Conservation (phyloP, 2,113 vertebrate species). For the Typhlomys cinereus region DNA sequence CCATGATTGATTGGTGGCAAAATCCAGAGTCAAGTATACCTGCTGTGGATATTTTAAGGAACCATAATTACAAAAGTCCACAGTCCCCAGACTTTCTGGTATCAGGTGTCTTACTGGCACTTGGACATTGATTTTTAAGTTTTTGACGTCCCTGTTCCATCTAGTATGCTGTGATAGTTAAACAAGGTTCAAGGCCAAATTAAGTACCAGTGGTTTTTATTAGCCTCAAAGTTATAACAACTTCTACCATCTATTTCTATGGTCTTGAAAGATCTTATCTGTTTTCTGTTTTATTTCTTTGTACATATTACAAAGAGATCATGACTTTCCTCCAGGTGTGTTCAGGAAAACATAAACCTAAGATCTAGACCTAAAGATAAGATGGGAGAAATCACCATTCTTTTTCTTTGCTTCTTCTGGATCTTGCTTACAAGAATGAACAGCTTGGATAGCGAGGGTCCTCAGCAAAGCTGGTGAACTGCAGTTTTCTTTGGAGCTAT, state of each 20-base stretch:
- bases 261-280: neutral
- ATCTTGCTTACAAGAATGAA: neutral
- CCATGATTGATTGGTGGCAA: neutral
- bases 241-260: neutral
- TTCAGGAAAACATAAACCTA: neutral
- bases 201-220: neutral
- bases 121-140: neutral
- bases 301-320: neutral
- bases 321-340: neutral
- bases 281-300: neutral
- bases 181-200: neutral
- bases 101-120: neutral
- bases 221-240: neutral
- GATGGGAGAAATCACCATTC: neutral
- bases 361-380: neutral
- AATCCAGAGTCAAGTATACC: neutral
- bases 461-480: neutral
- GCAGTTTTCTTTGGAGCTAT: neutral
- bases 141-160: neutral
- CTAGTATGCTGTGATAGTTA: neutral
- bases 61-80: neutral
- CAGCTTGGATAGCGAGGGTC: accelerated
- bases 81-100: neutral
- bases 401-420: neutral
- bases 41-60: neutral